Percentiles rank a stretch among this genome's conserved stretches.
These are phyloP conservation scores for Diuraphis noxia DNA, from an alignment of 1,140 invertebrate species.

Conservation along the genomic window DNA sequence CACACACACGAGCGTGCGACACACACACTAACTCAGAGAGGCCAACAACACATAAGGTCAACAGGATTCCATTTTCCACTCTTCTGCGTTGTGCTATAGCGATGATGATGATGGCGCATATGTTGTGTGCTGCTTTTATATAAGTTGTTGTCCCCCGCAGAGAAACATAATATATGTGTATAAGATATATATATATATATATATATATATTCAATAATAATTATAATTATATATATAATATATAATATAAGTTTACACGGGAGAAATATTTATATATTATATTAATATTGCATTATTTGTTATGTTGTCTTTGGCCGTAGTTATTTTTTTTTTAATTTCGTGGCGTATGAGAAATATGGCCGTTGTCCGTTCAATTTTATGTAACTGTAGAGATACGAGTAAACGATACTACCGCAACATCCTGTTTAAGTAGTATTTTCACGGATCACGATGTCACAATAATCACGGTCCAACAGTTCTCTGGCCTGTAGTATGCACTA, in stretches of 20 bases:
- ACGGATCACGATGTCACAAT: conserved; percentile 31
- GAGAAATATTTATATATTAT: conserved; percentile 2
- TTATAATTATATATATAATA: background rate
- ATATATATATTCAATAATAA: background rate
- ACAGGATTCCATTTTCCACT: conserved; percentile 50
- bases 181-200: conserved; percentile 18
- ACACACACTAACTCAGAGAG: background rate
- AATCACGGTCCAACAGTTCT: conserved; percentile 17
- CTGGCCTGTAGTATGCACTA: background rate
- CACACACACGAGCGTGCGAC: background rate
- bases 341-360: background rate
- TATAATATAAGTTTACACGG: background rate
- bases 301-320: background rate
- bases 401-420: conserved; percentile 9
- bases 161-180: conserved; percentile 30
- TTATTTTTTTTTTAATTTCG: background rate
- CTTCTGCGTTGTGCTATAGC: background rate
- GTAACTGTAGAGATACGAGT: background rate
- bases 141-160: conserved; percentile 44
- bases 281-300: conserved; percentile 19
- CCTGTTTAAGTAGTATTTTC: conserved; percentile 29
- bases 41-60: conserved; percentile 48
- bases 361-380: background rate
- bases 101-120: conserved; percentile 23
- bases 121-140: background rate